Percentiles rank a stretch among this genome's conserved stretches.
Evolutionary conservation across 2,113 vertebrate species (phyloP).

Genomic region (Oncorhynchus kisutch): DNA sequence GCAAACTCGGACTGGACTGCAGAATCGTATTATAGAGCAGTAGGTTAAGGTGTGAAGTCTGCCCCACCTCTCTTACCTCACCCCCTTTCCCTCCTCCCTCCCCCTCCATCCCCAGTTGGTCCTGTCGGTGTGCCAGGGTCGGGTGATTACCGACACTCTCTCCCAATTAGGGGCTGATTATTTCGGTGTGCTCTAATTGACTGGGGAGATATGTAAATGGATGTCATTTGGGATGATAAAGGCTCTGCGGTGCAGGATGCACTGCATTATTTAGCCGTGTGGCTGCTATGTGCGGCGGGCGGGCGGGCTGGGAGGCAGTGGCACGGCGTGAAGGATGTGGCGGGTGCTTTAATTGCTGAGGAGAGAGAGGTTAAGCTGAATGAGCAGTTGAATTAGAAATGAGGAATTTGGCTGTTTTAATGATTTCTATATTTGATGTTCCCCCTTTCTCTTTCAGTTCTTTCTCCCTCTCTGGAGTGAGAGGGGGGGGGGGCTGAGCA

Average conservation of each 20-base stretch:
- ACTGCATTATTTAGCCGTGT: conserved; percentile 99
- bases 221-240: conserved; percentile 99
- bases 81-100: conserved; percentile 56
- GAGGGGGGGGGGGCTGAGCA: conserved; percentile 45
- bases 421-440: conserved; percentile 72
- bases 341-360: conserved; percentile 98
- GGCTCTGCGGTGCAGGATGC: conserved; percentile 88
- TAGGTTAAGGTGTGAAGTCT: background rate
- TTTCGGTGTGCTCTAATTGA: conserved; percentile 98
- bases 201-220: conserved; percentile 99
- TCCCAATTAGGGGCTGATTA: conserved; percentile 99
- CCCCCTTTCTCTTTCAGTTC: conserved; percentile 42
- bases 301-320: too few species aligned
- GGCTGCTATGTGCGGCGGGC: conserved; percentile 81
- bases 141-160: conserved; percentile 98
- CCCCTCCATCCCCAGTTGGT: conserved; percentile 69
- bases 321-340: conserved; percentile 90
- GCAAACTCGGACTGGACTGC: background rate
- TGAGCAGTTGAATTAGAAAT: conserved; percentile 98
- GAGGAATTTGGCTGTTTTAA: conserved; percentile 79
- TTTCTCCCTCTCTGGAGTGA: conserved; percentile 40
- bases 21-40: background rate
- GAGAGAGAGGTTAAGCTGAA: conserved; percentile 99
- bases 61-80: conserved; percentile 48
- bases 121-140: conserved; percentile 92